Base-by-base conservation (phyloP, 2,888 invertebrate species). In the Brenthis ino region DNA sequence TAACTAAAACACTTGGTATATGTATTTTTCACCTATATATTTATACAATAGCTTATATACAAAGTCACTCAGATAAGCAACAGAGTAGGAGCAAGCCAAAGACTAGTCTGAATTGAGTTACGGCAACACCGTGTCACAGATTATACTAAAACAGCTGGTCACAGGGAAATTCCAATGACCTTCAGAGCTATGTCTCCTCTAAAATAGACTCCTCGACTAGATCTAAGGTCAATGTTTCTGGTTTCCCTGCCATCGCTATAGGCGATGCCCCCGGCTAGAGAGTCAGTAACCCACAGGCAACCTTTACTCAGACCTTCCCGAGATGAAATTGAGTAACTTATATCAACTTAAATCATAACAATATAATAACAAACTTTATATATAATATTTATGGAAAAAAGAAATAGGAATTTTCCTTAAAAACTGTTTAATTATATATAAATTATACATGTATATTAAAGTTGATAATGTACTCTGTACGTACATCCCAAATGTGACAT, bases 101-200 rank as follows among this genome's bases (percentile, higher is more conserved):
- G 95, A 96, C 89, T 96, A 96, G 96, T 96, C 96, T 96, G 96
- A 96, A 96, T 96, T 95, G 95, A 96, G 96, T 96, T 96, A 88
- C 87, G 84, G 83, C 81, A 6, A 43, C 0, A 80, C 85, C 82
- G 88, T 69, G 89, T 95, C 93, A 95, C 95, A 95, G 87, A 96
- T 96, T 94, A 89, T 77, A 95, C 96, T 96, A 85, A 95, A 95
- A 95, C 70, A 67, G 96, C 96, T 76, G 94, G 94, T 93, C 94
- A 89, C 94, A 87, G 92, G 28, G 93, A 91, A 93, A 82, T 95
- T 95, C 94, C 95, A 96, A 94, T 89, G 84, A 80, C 82, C 78
- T 80, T 77, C 74, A 80, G 85, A 86, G 87, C 86, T 79, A 80
- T 84, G 83, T 88, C 89, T 91, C 92, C 85, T 93, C 87, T 82